phyloP scores from a whole-genome alignment of 2,888 invertebrate species.

The Leptopilina drosophilae region DNA sequence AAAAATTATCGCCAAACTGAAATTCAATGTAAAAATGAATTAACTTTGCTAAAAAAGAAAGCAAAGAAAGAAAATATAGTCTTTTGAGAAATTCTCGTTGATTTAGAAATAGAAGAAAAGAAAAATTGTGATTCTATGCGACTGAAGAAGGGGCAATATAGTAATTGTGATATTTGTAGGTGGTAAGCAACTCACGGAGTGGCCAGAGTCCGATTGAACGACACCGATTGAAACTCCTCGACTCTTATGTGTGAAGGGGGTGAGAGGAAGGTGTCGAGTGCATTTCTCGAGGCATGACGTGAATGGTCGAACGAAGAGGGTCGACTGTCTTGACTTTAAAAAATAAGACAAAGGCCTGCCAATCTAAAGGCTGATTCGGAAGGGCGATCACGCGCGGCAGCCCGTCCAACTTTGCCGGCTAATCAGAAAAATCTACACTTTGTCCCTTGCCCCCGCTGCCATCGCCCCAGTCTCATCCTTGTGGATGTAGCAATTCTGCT shows the following conservation, averaged over 20 bases:
- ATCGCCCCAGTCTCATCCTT: background rate
- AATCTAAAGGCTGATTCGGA: slow-evolving; percentile 60
- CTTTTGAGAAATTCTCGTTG: too few relatives aligned
- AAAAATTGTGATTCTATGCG: too few relatives aligned
- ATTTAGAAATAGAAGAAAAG: too few relatives aligned
- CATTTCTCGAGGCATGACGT: slow-evolving; percentile 64
- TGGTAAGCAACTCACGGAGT: slow-evolving; percentile 68
- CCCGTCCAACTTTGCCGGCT: slow-evolving; percentile 72
- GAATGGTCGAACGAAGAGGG: slow-evolving; percentile 62
- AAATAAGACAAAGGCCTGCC: slow-evolving; percentile 55
- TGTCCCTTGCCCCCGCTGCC: slow-evolving; percentile 43
- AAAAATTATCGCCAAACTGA: too few relatives aligned
- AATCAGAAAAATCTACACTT: slow-evolving; percentile 75
- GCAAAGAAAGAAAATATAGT: too few relatives aligned
- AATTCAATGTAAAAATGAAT: too few relatives aligned
- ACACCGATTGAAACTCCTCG: slow-evolving; percentile 70
- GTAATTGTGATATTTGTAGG: slow-evolving; percentile 33
- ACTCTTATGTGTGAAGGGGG: slow-evolving; percentile 26
- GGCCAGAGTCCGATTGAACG: slow-evolving; percentile 58
- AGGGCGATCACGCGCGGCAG: slow-evolving; percentile 72
- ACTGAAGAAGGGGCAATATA: background rate
- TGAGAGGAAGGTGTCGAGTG: slow-evolving; percentile 66
- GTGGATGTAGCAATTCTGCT: background rate
- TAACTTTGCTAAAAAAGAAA: too few relatives aligned
- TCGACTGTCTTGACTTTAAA: slow-evolving; percentile 50